phyloP scores from a whole-genome alignment of 2,113 vertebrate species.

The Tupaia chinensis region DNA sequence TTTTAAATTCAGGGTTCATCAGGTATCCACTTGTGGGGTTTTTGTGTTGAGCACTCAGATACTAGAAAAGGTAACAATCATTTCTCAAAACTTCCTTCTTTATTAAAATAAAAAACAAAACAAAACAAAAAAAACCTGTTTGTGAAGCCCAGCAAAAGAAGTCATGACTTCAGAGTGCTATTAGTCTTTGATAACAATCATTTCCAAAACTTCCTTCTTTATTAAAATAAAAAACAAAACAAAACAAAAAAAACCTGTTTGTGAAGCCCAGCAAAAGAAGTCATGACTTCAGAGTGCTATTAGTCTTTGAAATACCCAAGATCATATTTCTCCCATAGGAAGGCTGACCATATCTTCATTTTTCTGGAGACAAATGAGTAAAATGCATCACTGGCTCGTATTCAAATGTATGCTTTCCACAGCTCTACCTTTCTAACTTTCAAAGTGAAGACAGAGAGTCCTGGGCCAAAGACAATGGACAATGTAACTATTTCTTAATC shows the following conservation, averaged over 20 bases:
- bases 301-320: slow-evolving; percentile 2
- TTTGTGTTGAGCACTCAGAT: not conserved
- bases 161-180: not conserved
- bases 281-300: not conserved
- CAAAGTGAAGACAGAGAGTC: not conserved
- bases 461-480: not conserved
- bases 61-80: not conserved
- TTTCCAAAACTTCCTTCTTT: not conserved
- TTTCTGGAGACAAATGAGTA: slow-evolving; percentile 9
- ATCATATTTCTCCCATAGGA: not conserved
- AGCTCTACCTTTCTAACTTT: not conserved
- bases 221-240: too few relatives aligned
- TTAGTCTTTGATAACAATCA: not conserved
- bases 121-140: not conserved
- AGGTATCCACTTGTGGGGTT: not conserved
- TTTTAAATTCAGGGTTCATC: not conserved
- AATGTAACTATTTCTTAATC: not conserved
- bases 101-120: too few relatives aligned
- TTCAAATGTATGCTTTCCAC: not conserved
- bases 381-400: not conserved
- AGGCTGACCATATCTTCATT: not conserved
- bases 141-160: not conserved
- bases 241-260: not conserved
- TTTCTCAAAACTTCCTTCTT: not conserved
- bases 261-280: not conserved